Base-by-base conservation (phyloP, 2,888 invertebrate genomes). In the Augiades crinisus region DNA sequence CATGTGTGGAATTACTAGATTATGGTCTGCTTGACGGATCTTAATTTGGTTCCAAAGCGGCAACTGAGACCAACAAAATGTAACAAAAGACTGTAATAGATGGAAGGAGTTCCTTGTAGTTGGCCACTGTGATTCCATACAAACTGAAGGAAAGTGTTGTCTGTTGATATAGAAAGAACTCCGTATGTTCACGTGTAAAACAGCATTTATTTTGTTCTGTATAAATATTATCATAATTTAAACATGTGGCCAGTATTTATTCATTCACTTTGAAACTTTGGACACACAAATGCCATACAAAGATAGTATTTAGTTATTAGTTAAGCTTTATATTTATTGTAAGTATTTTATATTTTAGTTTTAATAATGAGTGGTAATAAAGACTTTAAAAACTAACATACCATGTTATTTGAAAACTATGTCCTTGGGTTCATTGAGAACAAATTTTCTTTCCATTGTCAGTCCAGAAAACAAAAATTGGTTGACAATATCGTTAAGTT, bases 401-500 rank as follows among this genome's bases (percentile, higher is more conserved):
- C 50, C 17, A 27, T 67, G 73, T 81, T 72, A 81, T 77, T 81
- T 78, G 41, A 68, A 68, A 16, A 61, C 44, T 24, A 66, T 59
- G 53, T 75, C 64, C 24, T 64, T 58, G 6, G 58, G 57, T 55
- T 64, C 57, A 30, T 74, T 72, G 17, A 78, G 53, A 24, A 88
- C 70, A 61, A 94, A 91, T 58, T 84, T 89, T 64, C 93, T 94
- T 59, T 92, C 90, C 47, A 92, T 75, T 47, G 86, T 86, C 40
- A 91, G 73, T 64, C 90, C 76, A 0, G 92, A 91, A 60, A 92
- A 91, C 19, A 95, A 68, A 60, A 92, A 91, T 46, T 91, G 83
- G 61, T 87, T 91, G 54, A 94, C 93, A 49, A 93, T 92, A 50
- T 91, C 90, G 68, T 95, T 93, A 8, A 96, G 84, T 81, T 95